phyloP scores from a whole-genome alignment of 2,888 invertebrate genomes.

The Pycnomerus fuliginosus region DNA sequence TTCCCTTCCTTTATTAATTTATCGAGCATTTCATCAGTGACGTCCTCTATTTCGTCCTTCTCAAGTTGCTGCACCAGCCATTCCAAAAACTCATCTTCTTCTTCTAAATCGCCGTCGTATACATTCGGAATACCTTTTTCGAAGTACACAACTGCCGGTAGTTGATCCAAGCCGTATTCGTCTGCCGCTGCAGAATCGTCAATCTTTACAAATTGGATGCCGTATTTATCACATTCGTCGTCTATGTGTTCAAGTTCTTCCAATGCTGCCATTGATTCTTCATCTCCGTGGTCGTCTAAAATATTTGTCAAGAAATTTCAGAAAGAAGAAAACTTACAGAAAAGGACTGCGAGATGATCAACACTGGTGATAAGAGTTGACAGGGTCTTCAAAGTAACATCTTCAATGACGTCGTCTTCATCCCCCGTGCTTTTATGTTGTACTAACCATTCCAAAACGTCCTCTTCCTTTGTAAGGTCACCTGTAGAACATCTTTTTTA shows the following conservation, averaged over 20 bases:
- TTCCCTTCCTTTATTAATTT: constrained; percentile 85
- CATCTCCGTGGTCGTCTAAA: constrained; percentile 87
- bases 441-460: constrained; percentile 90
- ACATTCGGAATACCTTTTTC: constrained; percentile 91
- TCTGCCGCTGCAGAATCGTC: constrained; percentile 81
- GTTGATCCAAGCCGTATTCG: constrained; percentile 80
- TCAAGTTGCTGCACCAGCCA: constrained; percentile 87
- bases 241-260: constrained; percentile 89
- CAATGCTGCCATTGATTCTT: constrained; percentile 82
- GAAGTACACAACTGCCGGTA: constrained; percentile 87
- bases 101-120: constrained; percentile 86
- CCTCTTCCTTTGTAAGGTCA: constrained; percentile 86
- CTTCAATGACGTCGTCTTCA: constrained; percentile 92
- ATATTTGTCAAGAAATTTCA: constrained; percentile 21
- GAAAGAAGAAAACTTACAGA: constrained; percentile 67
- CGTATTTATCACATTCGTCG: constrained; percentile 89
- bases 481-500: constrained; percentile 54
- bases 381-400: constrained; percentile 87
- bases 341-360: constrained; percentile 87
- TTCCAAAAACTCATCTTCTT: constrained; percentile 84
- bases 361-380: constrained; percentile 85
- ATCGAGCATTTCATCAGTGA: constrained; percentile 92
- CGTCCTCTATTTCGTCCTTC: constrained; percentile 92
- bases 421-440: constrained; percentile 92
- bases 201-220: constrained; percentile 91